Conservation (phyloP, 2,888 invertebrate genomes). For the Drosophila anomalata region DNA sequence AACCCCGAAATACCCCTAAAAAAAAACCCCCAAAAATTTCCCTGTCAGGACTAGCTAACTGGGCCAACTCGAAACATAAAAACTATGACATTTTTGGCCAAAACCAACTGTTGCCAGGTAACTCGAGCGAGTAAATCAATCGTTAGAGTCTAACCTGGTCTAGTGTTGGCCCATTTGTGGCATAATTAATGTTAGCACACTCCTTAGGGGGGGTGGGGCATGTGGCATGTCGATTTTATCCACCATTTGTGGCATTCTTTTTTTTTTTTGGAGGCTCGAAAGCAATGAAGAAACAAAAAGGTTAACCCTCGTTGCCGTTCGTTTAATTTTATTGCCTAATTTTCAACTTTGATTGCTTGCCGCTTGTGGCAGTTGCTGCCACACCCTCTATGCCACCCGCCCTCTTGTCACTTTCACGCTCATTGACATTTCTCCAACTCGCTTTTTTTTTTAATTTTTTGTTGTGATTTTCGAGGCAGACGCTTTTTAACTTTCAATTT, state of each 20-base stretch:
- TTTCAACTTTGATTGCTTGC: conserved; percentile 77
- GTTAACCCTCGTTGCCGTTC: conserved; percentile 70
- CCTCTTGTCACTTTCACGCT: conserved; percentile 62
- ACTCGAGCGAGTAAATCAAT: conserved; percentile 29
- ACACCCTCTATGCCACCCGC: not conserved
- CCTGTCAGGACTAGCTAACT: not conserved
- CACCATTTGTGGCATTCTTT: conserved; percentile 60
- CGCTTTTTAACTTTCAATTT: conserved; percentile 59
- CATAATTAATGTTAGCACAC: conserved; percentile 24
- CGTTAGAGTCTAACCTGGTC: conserved; percentile 4
- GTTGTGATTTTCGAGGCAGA: conserved; percentile 40
- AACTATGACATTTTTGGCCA: conserved; percentile 47
- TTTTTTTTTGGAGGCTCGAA: conserved; percentile 46
- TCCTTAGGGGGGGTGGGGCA: conserved; percentile 3
- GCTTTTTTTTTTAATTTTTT: not conserved
- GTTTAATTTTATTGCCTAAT: conserved; percentile 78
- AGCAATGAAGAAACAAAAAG: conserved; percentile 34
- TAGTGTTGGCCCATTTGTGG: conserved; percentile 12
- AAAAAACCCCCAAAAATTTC: not conserved
- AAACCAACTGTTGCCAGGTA: conserved; percentile 76
- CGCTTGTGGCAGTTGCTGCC: conserved; percentile 11
- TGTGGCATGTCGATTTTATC: conserved; percentile 59
- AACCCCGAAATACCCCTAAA: not conserved
- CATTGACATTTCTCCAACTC: conserved; percentile 65
- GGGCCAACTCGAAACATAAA: conserved; percentile 28